Conservation (phyloP, 2,888 invertebrate genomes). For the Drosophila mettleri region DNA sequence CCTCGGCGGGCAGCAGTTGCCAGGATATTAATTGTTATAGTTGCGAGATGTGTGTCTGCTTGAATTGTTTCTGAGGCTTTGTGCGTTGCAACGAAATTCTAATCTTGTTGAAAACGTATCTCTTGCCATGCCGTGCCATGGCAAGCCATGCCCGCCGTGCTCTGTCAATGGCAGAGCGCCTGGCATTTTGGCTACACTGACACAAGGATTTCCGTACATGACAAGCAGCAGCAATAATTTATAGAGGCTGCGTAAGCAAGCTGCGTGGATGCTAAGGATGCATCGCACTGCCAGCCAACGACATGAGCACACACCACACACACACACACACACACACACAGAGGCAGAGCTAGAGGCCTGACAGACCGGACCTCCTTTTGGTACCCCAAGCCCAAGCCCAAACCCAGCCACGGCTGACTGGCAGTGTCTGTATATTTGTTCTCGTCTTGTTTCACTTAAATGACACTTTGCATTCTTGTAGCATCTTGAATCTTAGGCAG, state of each 20-base stretch:
- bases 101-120: conserved; percentile 82
- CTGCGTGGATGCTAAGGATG: conserved; percentile 67
- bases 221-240: conserved; percentile 83
- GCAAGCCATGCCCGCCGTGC: conserved; percentile 32
- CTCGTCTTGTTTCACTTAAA: conserved; percentile 82
- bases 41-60: conserved; percentile 79
- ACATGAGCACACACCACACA: conserved; percentile 30
- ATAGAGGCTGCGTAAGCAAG: conserved; percentile 78
- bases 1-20: conserved; percentile 44
- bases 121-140: conserved; percentile 44
- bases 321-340: conserved; percentile 26
- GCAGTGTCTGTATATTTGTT: conserved; percentile 64
- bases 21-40: conserved; percentile 80
- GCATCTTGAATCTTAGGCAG: conserved; percentile 67
- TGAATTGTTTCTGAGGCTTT: conserved; percentile 77
- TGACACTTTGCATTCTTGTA: conserved; percentile 81
- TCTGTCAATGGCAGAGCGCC: conserved; percentile 62
- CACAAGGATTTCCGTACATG: conserved; percentile 83
- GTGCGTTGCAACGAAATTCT: conserved; percentile 74
- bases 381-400: conserved; percentile 7
- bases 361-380: conserved; percentile 7
- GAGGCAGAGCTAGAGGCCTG: conserved; percentile 27
- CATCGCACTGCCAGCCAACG: conserved; percentile 39
- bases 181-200: conserved; percentile 79
- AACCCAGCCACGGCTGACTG: conserved; percentile 16